These are phyloP conservation scores for Tetranychus truncatus DNA, from an alignment of 2,888 invertebrate species.

Conservation along the genomic window DNA sequence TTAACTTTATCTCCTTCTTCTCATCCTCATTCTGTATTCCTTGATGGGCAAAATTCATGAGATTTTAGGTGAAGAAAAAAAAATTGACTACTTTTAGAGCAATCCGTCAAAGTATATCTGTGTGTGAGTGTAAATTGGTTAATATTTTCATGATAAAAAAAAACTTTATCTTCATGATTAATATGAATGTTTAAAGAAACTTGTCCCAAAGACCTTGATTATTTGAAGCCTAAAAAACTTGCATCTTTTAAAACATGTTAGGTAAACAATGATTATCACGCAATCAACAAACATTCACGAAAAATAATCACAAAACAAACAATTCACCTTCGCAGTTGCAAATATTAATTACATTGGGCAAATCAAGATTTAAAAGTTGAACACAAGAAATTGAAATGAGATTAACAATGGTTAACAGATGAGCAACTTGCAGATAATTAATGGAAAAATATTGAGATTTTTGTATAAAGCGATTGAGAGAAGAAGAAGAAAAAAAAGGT, in stretches of 20 bases:
- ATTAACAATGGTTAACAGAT: too few species aligned
- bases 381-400: too few species aligned
- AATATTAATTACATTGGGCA: too few species aligned
- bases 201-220: slow-evolving; percentile 18
- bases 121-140: neutral
- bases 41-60: neutral
- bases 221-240: slow-evolving; percentile 15
- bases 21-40: neutral
- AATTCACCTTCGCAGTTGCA: neutral
- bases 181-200: slow-evolving; percentile 9
- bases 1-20: neutral
- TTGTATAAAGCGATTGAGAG: too few species aligned
- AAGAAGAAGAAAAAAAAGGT: too few species aligned
- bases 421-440: too few species aligned
- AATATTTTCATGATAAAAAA: neutral
- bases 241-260: slow-evolving; percentile 6
- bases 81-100: neutral
- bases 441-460: too few species aligned
- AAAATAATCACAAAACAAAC: slow-evolving; percentile 4
- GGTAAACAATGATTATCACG: neutral
- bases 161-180: neutral
- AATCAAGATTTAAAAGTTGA: too few species aligned
- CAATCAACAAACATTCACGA: neutral
- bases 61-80: neutral
- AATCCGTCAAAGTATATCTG: neutral